Percentiles rank a stretch among this genome's conserved stretches.
Conservation (phyloP, 2,797 vertebrate genomes). For the Otolemur crassicaudatus region DNA sequence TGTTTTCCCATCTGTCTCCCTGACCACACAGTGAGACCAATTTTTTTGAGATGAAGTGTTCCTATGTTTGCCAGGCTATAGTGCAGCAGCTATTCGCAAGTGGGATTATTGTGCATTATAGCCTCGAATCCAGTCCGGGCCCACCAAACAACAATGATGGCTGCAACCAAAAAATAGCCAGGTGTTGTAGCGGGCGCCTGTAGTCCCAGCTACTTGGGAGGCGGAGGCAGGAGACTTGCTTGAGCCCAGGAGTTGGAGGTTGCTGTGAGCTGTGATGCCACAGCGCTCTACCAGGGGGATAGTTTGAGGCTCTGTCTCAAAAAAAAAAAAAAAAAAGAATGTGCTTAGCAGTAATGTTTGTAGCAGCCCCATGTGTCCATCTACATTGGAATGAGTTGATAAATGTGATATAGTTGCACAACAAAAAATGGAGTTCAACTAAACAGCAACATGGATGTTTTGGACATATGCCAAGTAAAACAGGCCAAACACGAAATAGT, state of each 20-base stretch:
- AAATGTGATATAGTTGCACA: neutral
- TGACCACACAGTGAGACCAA: neutral
- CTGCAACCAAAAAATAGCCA: too few species aligned
- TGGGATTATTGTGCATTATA: neutral
- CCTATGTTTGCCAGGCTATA: neutral
- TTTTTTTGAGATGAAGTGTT: neutral
- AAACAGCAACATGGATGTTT: neutral
- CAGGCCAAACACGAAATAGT: neutral
- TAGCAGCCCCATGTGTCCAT: neutral
- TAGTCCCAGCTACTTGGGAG: too few species aligned
- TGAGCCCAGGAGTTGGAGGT: too few species aligned
- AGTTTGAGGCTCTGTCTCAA: too few species aligned
- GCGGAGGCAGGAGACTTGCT: too few species aligned
- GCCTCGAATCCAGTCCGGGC: neutral
- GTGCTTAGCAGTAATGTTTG: neutral
- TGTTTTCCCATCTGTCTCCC: neutral
- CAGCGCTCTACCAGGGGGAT: too few species aligned
- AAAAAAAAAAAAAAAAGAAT: too few species aligned
- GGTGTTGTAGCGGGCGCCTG: too few species aligned
- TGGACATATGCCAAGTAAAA: neutral
- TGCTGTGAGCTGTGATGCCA: too few species aligned
- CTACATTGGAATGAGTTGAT: neutral
- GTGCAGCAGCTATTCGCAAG: neutral
- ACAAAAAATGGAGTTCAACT: neutral
- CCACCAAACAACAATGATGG: too few species aligned